Evolutionary conservation across 2,113 vertebrate genomes (phyloP), one percentile per base, ranked within the genome.

Genomic region (Paedocypris sp.): DNA sequence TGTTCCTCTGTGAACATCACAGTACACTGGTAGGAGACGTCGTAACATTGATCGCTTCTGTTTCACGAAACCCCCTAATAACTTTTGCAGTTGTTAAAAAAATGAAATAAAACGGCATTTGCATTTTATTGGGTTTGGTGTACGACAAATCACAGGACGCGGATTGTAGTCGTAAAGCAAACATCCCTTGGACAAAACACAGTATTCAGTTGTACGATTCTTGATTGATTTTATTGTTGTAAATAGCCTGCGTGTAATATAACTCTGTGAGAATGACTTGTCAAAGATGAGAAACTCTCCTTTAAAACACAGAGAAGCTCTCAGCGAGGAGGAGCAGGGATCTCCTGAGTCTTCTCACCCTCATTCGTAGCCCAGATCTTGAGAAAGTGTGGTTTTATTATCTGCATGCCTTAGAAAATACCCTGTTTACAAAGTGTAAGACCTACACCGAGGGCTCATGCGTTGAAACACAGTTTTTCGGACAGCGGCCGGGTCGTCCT

Each of bases 341-440:
- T 42, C 11, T 43, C 38, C 18, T n/a, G n/a, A n/a, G n/a, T n/a
- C n/a, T n/a, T 5, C 53, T 42, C 38, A 56, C 22, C 15, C 11
- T 38, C n/a, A 39, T 5, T 33, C 15, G 42, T 4, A 19, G 2
- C 19, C 10, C 54, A 45, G 10, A 28, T 29, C 41, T 32, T 58
- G 18, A 33, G 38, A 62, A 52, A 52, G 25, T 16, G 15, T 42
- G 33, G 38, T 12, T 41, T 62, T 51, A 35, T 32, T 46, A 69
- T 75, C 75, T 74, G 71, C 77, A 80, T 81, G 83, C 78, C 71
- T 52, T 83, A 83, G 58, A 82, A 86, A 85, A 81, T 84, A 84
- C 82, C 83, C 84, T 85, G 83, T 85, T 69, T 73, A 76, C 74
- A 59, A 67, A 70, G 46, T 67, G 60, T 68, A 62, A 60, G 66